These are phyloP conservation scores for Lophius piscatorius DNA, from an alignment of 2,113 vertebrate species.

Conservation along the genomic window DNA sequence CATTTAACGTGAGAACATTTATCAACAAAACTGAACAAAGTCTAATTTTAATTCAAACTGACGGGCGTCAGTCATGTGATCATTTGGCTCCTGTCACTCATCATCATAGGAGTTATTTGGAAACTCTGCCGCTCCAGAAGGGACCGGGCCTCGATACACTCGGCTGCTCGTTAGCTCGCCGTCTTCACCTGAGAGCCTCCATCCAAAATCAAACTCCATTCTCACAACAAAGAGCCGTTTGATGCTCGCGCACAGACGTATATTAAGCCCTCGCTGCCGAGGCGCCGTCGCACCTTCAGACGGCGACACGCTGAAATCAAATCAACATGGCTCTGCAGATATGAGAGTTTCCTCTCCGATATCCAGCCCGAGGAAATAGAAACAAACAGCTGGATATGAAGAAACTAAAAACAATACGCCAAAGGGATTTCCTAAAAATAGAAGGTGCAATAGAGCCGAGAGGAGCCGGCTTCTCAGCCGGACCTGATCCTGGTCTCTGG, in stretches of 20 bases:
- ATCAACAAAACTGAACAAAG: too few relatives aligned
- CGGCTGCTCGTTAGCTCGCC: conserved; percentile 30
- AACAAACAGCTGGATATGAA: conserved; percentile 16
- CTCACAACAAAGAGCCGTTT: conserved; percentile 36
- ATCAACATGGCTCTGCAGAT: conserved; percentile 21
- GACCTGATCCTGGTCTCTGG: conserved; percentile 16
- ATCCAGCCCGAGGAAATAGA: conserved; percentile 21
- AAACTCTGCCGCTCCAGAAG: too few relatives aligned
- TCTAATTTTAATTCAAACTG: too few relatives aligned
- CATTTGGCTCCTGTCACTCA: too few relatives aligned
- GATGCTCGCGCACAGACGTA: conserved; percentile 3
- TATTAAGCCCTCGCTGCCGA: conserved; percentile 21
- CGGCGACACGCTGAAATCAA: conserved; percentile 13
- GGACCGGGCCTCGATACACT: too few relatives aligned
- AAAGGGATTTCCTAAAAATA: conserved; percentile 50
- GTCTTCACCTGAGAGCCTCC: conserved; percentile 11
- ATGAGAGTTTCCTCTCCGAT: conserved; percentile 25
- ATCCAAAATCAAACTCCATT: conserved; percentile 42
- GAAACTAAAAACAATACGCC: conserved; percentile 12
- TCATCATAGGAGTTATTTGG: too few relatives aligned
- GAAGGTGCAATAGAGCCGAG: conserved; percentile 27
- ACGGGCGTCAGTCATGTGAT: too few relatives aligned
- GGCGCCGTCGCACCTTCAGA: conserved; percentile 21
- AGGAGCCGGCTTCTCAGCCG: neutral
- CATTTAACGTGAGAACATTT: too few relatives aligned